A percentile compares a stretch with the other conserved stretches of the same genome.
Conservation (phyloP, 1,140 invertebrate genomes). For the Eupeodes corollae region DNA sequence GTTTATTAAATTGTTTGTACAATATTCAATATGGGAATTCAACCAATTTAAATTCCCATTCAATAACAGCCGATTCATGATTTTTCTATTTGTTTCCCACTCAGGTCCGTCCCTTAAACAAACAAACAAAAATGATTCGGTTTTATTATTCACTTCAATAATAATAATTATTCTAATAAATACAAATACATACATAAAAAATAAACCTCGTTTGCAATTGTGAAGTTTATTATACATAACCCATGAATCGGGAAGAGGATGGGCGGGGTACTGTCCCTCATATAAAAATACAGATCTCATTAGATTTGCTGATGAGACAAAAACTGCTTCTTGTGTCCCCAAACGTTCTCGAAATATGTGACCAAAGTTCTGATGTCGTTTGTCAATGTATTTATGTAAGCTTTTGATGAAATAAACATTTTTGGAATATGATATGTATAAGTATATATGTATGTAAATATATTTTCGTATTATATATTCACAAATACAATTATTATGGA, state of each 20-base stretch:
- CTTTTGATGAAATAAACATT: slow-evolving; percentile 14
- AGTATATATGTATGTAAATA: too few relatives aligned
- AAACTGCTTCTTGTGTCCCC: slow-evolving; percentile 52
- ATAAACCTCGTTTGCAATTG: slow-evolving; percentile 59
- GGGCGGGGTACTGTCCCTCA: slow-evolving; percentile 66
- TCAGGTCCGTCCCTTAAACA: slow-evolving; percentile 67
- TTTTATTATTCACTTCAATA: slow-evolving; percentile 1
- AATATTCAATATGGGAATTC: slow-evolving; percentile 29
- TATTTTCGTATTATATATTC: too few relatives aligned
- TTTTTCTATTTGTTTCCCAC: slow-evolving; percentile 57
- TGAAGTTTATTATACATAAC: slow-evolving; percentile 61
- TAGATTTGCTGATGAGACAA: slow-evolving; percentile 45
- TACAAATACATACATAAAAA: slow-evolving; percentile 63
- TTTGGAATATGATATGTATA: too few relatives aligned
- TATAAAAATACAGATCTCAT: slow-evolving; percentile 59
- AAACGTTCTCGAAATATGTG: slow-evolving; percentile 61
- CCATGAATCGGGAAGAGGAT: slow-evolving; percentile 75
- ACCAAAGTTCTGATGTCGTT: slow-evolving; percentile 58
- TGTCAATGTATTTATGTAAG: slow-evolving; percentile 63
- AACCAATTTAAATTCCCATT: slow-evolving; percentile 38
- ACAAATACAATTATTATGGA: too few relatives aligned
- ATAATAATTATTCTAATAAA: slow-evolving; percentile 6
- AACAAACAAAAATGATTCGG: neutral
- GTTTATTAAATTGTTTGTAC: slow-evolving; percentile 17
- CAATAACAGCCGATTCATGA: slow-evolving; percentile 63